Base-by-base conservation (phyloP, 2,797 vertebrate genomes). In the Rhinoraja longicauda region DNA sequence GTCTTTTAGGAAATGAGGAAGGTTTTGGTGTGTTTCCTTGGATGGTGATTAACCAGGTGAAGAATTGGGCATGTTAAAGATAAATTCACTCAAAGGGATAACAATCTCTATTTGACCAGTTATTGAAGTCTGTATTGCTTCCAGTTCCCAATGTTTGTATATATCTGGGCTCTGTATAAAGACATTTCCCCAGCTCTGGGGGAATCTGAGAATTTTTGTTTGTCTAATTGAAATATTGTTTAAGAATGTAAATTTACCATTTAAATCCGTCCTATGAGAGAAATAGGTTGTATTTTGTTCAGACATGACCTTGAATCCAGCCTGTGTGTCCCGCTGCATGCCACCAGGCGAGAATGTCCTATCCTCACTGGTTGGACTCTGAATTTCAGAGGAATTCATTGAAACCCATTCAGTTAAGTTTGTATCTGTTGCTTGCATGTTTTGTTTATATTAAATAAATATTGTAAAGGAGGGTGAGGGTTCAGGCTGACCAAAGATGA, bases 401-500 rank as follows among this genome's bases (percentile, higher is more conserved):
- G n/a, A n/a, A 32, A 15, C 2, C 59, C 15, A 19, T 6, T 64
- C n/a, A 24, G 62, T 88, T 88, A 21, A 88, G 13, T 67, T 62
- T 21, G n/a, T 67, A 88, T 88, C 59, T 67, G 15, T 39, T 88
- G 24, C 81, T 62, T 67, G 17, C 84, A 67, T 21, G 13, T 29
- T 32, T 86, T 29, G 57, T 86, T 86, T 86, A 15, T 86, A n/a
- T 86, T 17, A 62, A 82, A 57, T 59, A 59, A 12, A 57, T 26
- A 84, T n/a, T 32, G 32, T 39, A 82, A n/a, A 84, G 62, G 6
- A 88, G 57, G 84, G 32, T 21, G 62, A 57, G 10, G 81, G 32
- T 64, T 88, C 9, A 64, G 84, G 6, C n/a, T 88, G 84, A 88
- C 82, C 82, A 86, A 86, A 86, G 82, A 24, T 81, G 45, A 81